Evolutionary conservation across 2,797 vertebrate species (phyloP).

Genomic region (Aldrovandia affinis): DNA sequence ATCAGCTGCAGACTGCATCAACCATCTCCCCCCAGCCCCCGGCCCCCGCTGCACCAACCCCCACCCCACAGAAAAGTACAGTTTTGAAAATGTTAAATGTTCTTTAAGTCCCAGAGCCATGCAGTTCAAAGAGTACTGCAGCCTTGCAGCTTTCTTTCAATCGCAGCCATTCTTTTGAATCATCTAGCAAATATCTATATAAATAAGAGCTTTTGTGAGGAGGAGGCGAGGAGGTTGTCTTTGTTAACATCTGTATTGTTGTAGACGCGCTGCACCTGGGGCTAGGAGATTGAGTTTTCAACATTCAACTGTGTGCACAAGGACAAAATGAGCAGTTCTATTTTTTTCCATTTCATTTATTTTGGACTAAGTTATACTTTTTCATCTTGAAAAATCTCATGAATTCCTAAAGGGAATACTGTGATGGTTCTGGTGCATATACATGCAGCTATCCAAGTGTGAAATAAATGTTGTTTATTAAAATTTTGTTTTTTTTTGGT

Average conservation of each 20-base stretch:
- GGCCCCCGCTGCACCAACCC: too few species aligned
- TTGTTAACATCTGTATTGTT: slow-evolving; percentile 68
- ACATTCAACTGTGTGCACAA: slow-evolving; percentile 62
- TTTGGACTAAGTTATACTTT: slow-evolving; percentile 61
- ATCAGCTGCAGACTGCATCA: not conserved
- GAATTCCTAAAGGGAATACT: slow-evolving; percentile 33
- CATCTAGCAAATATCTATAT: slow-evolving; percentile 50
- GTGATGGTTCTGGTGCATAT: slow-evolving; percentile 31
- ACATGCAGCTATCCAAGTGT: slow-evolving; percentile 28
- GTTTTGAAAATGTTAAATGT: slow-evolving; percentile 18
- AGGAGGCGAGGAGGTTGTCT: slow-evolving; percentile 60
- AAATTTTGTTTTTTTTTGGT: not conserved
- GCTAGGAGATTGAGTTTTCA: slow-evolving; percentile 67
- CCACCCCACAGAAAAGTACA: not conserved
- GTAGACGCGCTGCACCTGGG: slow-evolving; percentile 65
- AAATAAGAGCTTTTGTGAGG: slow-evolving; percentile 54
- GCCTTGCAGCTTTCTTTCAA: slow-evolving; percentile 29
- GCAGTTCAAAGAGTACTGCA: slow-evolving; percentile 32
- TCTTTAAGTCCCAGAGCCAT: not conserved
- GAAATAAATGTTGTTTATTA: not conserved
- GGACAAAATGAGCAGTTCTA: slow-evolving; percentile 65
- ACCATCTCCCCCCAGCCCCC: too few species aligned
- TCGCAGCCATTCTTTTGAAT: slow-evolving; percentile 54
- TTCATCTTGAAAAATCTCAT: slow-evolving; percentile 53
- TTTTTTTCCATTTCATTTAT: slow-evolving; percentile 56